Base-by-base conservation (phyloP, 2,888 invertebrate genomes). In the Furcula furcula region DNA sequence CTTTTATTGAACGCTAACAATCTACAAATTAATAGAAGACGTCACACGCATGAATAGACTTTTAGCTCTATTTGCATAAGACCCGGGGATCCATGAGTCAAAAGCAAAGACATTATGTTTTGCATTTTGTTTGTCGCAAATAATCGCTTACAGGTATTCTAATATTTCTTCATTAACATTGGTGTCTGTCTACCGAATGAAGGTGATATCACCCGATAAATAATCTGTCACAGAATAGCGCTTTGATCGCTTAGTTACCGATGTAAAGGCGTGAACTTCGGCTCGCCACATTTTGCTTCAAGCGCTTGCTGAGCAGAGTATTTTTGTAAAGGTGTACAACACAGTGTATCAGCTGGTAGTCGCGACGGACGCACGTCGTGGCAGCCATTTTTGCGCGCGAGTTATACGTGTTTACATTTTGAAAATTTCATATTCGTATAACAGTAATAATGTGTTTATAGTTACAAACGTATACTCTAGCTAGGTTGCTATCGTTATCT, bases 341-440 rank as follows among this genome's bases (percentile, higher is more conserved):
- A 55, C 74, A 76, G 80, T 78, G 68, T 66, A 76, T 71, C 72
- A 75, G 65, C 72, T 76, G 73, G 55, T 57, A 61, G 60, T 63
- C 63, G 69, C 55, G 62, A 43, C 63, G 55, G 65, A 46, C 64
- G 53, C 76, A 74, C 83, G 83, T 63, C 72, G 50, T 41, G 53
- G 51, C 40, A 29, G 43, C 40, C 42, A 38, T 48, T 48, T 31
- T 46, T 42, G 40, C 26, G 47, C 76, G 72, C 75, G 71, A 59
- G 62, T 69, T 64, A 45, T 56, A 43, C 47, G 64, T 72, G 70
- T 72, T 72, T 64, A 65, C 55, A 33, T 51, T 37, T 44, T 44
- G 39, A 39, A 41, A n/a, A 14, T 25, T 39, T 30, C 36, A 40
- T 34, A 38, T 36, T 29, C 39, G 30, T 28, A 35, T 9, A 40